A percentile compares a stretch with the other conserved stretches of the same genome.
Evolutionary conservation across 1,140 invertebrate genomes (phyloP).

Genomic region (Polypedilum pembai): DNA sequence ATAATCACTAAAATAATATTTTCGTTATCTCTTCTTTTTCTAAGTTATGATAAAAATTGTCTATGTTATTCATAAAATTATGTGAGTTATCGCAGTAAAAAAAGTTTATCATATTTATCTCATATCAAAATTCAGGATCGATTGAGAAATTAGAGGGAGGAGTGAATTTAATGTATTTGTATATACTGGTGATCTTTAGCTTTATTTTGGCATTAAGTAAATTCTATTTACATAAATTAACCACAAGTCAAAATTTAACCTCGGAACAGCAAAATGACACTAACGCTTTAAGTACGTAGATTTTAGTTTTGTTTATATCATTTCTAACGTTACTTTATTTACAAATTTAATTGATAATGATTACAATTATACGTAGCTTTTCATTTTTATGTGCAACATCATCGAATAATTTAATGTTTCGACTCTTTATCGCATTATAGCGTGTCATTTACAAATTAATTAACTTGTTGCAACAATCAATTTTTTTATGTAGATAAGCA

Average conservation of each 20-base stretch:
- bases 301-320: background rate
- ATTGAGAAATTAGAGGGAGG: background rate
- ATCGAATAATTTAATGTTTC: background rate
- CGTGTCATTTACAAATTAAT: background rate
- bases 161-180: background rate
- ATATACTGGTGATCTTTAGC: slow-evolving; percentile 2
- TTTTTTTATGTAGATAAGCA: background rate
- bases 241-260: background rate
- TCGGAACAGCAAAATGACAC: background rate
- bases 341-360: background rate
- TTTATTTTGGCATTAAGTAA: background rate
- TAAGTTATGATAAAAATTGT: slow-evolving; percentile 2
- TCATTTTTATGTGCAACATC: slow-evolving; percentile 3
- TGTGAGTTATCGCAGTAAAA: background rate
- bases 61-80: background rate
- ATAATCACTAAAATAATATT: background rate
- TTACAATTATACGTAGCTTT: background rate
- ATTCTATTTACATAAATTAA: slow-evolving; percentile 24
- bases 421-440: background rate
- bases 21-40: background rate
- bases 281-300: background rate
- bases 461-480: background rate
- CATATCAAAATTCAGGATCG: background rate
- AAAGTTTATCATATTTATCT: background rate
- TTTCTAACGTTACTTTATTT: background rate